Evolutionary conservation across 2,888 invertebrate species (phyloP).

Genomic region (Cataglyphis rosenhaueri): DNA sequence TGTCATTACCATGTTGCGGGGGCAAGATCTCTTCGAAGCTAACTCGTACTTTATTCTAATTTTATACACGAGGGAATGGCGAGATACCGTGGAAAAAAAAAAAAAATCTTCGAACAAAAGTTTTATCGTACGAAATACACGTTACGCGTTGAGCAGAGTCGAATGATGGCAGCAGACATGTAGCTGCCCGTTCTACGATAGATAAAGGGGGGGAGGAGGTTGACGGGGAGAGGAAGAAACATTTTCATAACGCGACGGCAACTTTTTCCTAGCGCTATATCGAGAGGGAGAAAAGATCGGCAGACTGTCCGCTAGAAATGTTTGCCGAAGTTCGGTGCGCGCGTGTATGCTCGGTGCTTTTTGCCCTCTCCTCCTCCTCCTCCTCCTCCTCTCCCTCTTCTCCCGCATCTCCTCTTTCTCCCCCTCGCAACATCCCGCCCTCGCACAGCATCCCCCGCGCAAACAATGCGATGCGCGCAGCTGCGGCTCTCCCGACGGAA

Average conservation of each 20-base stretch:
- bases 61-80: background rate
- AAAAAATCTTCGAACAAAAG: background rate
- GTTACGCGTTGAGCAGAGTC: background rate
- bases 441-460: conserved; percentile 7
- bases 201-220: background rate
- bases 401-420: background rate
- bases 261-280: conserved; percentile 36
- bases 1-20: background rate
- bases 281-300: conserved; percentile 45
- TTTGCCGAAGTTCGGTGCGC: conserved; percentile 50
- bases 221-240: background rate
- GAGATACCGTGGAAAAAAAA: background rate
- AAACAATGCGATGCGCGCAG: conserved; percentile 60
- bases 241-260: conserved; percentile 48
- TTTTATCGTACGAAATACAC: conserved; percentile 21
- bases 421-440: background rate
- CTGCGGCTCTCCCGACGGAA: conserved; percentile 54
- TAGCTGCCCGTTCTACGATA: background rate
- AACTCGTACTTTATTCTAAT: background rate
- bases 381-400: background rate
- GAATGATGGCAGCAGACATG: background rate
- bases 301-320: conserved; percentile 51
- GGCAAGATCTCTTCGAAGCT: background rate
- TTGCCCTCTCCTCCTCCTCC: conserved; percentile 20
- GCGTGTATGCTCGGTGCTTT: conserved; percentile 41